These are phyloP conservation scores for Druon quercuslanigerum DNA, from an alignment of 1,140 invertebrate species.

Conservation along the genomic window DNA sequence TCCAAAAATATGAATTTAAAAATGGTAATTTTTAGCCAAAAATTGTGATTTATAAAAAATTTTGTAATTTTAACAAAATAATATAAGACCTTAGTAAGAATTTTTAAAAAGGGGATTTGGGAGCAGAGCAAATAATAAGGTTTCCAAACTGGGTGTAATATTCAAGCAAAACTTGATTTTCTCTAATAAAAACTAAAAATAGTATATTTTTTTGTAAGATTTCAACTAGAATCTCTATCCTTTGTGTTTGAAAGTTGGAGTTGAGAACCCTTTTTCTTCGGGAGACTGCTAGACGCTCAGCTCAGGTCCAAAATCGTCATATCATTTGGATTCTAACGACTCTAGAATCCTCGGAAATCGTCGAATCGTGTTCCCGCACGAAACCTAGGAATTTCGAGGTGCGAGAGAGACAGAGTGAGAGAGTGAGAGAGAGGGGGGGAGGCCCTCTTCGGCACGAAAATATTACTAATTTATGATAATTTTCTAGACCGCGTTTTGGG, in stretches of 20 bases:
- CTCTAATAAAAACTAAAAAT: too few species aligned
- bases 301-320: slow-evolving; percentile 5
- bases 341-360: slow-evolving; percentile 52
- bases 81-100: too few species aligned
- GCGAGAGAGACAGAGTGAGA: slow-evolving; percentile 34
- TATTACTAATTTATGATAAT: slow-evolving; percentile 70
- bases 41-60: too few species aligned
- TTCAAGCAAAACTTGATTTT: too few species aligned
- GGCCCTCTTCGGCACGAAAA: slow-evolving; percentile 57
- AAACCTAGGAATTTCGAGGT: slow-evolving; percentile 60
- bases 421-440: slow-evolving; percentile 31
- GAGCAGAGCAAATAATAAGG: too few species aligned
- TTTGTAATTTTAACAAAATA: too few species aligned
- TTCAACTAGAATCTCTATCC: not conserved
- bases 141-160: too few species aligned
- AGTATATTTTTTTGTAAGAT: too few species aligned
- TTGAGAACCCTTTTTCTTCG: slow-evolving; percentile 20
- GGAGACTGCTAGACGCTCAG: slow-evolving; percentile 18
- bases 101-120: too few species aligned
- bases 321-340: slow-evolving; percentile 27
- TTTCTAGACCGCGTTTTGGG: slow-evolving; percentile 57
- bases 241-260: not conserved
- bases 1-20: too few species aligned
- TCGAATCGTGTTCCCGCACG: slow-evolving; percentile 61
- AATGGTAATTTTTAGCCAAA: too few species aligned